A percentile compares a stretch with the other conserved stretches of the same genome.
These are phyloP conservation scores for Rhinoptilus africanus DNA, from an alignment of 2,113 vertebrate species.

Conservation along the genomic window DNA sequence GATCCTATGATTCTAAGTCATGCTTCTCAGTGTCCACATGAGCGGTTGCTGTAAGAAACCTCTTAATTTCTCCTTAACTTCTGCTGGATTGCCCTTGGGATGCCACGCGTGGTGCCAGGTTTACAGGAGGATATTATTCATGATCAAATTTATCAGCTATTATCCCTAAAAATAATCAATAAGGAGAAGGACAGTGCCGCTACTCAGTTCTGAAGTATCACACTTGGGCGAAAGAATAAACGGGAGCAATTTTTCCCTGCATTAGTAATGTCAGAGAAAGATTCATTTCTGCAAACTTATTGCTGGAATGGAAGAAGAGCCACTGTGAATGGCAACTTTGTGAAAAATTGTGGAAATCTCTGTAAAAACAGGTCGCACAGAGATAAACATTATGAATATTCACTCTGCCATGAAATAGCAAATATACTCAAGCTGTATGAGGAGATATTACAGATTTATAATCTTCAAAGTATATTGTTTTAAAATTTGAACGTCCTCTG, in stretches of 20 bases:
- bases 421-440: not conserved
- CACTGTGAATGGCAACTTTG: not conserved
- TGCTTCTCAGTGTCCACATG: not conserved
- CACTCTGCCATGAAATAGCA: not conserved
- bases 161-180: not conserved
- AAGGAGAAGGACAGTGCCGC: not conserved
- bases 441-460: not conserved
- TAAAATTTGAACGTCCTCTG: not conserved
- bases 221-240: not conserved
- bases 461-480: not conserved
- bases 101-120: not conserved
- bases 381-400: not conserved
- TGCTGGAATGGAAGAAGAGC: not conserved
- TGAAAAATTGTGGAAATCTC: not conserved
- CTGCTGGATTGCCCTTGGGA: not conserved
- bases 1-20: not conserved
- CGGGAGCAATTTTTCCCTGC: not conserved
- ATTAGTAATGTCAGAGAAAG: not conserved
- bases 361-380: not conserved
- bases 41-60: accelerated
- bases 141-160: not conserved
- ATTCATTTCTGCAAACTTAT: not conserved
- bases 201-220: not conserved
- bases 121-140: not conserved
- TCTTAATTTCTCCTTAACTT: not conserved